Evolutionary conservation across 2,797 vertebrate genomes (phyloP), one percentile per base, ranked within the genome.

Genomic region (Lepus townsendii): DNA sequence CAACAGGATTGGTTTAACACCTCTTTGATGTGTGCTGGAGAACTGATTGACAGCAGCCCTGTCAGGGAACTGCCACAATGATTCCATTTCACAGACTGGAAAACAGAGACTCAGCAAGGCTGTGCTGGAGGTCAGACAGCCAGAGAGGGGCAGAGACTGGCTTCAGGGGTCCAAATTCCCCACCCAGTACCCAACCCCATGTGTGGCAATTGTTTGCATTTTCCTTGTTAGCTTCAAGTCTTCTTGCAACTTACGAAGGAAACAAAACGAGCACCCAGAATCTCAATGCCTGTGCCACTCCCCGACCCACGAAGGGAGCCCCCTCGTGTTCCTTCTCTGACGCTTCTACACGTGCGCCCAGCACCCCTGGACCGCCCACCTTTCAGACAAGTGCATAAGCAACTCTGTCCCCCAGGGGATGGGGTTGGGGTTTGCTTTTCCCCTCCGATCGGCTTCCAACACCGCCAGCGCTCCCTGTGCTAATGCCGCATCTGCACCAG

Each of bases 21-120:
- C 7, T 42, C 42, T 42, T 47, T 47, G 42, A 47, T 47, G 42
- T 47, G 42, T 47, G 42, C 42, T 10, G 9, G 42, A 47, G 42
- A 47, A 47, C 42, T 47, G 42, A 47, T 9, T 47, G 42, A 47
- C 6, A 80, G 57, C n/a, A 83, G 54, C 32, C 63, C 30, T 20
- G 1, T 32, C 12, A 68, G 63, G 35, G 4, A 35, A 73, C 19
- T 19, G 32, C 35, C 52, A 3, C 66, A 35, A 75, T 42, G 35
- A 72, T 76, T 63, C 57, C 52, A 79, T 69, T 75, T 65, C 85
- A 71, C 83, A 92, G 68, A 71, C 54, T 54, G 90, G 68, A 52
- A 92, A 90, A 68, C 16, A 24, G 83, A 80, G 76, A 26, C 32
- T 7, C 1, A 1, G 65, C 38, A 73, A 79, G 38, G 16, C 24